phyloP scores from a whole-genome alignment of 2,888 invertebrate species.

The Galerucella pusilla region DNA sequence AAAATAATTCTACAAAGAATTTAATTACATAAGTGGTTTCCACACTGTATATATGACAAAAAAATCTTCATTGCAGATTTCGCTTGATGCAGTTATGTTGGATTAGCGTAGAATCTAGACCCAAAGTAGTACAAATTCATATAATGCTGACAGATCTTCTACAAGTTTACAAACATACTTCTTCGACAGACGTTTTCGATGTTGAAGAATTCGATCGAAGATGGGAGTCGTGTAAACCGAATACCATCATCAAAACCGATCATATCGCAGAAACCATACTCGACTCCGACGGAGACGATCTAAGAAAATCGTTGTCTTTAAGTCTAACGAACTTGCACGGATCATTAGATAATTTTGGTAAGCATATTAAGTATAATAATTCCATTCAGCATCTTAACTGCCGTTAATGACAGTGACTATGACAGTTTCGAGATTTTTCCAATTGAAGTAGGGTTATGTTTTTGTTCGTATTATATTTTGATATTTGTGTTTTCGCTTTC shows the following conservation, averaged over 20 bases:
- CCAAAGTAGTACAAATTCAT: constrained; percentile 67
- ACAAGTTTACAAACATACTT: constrained; percentile 59
- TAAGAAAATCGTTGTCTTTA: constrained; percentile 61
- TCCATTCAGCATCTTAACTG: no score
- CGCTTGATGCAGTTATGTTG: constrained; percentile 81
- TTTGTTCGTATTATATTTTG: no score
- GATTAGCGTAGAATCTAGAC: constrained; percentile 66
- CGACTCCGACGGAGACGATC: constrained; percentile 57
- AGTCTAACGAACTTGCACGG: constrained; percentile 77
- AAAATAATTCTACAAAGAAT: no score
- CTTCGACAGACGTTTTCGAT: constrained; percentile 44
- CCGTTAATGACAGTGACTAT: no score
- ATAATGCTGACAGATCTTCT: constrained; percentile 67
- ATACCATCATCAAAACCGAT: constrained; percentile 71
- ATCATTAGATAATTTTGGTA: constrained; percentile 68
- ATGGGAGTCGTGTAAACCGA: constrained; percentile 79
- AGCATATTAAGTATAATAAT: not conserved
- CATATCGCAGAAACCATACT: constrained; percentile 57
- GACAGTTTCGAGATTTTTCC: no score
- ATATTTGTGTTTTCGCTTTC: no score
- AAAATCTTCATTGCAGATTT: constrained; percentile 66
- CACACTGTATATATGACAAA: not conserved
- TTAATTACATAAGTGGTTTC: no score
- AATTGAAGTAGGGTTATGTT: no score
- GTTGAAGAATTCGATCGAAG: constrained; percentile 76